Evolutionary conservation across 2,888 invertebrate species (phyloP).

Genomic region (Bibio marci): DNA sequence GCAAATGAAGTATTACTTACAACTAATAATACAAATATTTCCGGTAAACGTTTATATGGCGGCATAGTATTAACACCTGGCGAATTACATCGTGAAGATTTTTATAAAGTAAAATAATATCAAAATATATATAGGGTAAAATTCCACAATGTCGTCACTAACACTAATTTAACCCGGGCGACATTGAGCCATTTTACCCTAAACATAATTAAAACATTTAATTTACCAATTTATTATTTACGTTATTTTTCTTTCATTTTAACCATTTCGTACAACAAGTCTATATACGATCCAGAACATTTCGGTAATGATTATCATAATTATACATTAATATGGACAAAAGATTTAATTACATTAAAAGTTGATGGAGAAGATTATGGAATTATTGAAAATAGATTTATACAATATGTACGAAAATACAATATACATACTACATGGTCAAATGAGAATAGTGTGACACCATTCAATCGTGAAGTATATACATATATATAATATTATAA

Average conservation of each 20-base stretch:
- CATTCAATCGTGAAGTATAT: constrained; percentile 55
- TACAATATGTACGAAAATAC: no score
- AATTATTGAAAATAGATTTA: constrained; percentile 24
- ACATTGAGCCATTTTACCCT: no score
- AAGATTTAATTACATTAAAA: constrained; percentile 15
- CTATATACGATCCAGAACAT: constrained; percentile 22
- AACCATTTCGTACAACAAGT: no score
- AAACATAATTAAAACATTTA: no score
- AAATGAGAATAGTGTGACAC: constrained; percentile 40
- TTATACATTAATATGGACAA: constrained; percentile 50
- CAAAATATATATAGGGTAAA: no score
- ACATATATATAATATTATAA: no score
- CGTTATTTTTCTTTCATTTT: no score
- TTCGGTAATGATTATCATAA: constrained; percentile 44
- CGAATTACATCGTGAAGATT: constrained; percentile 12
- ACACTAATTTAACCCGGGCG: no score
- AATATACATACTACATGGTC: constrained; percentile 30
- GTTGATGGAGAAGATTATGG: constrained; percentile 42
- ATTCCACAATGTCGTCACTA: constrained; percentile 27
- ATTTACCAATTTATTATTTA: no score
- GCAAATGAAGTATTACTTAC: constrained; percentile 36
- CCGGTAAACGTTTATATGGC: constrained; percentile 17
- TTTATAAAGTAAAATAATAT: no score
- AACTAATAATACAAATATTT: constrained; percentile 15
- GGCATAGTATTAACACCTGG: constrained; percentile 18